Conservation (phyloP, 2,888 invertebrate species). For the Rhynchonema sp. region DNA sequence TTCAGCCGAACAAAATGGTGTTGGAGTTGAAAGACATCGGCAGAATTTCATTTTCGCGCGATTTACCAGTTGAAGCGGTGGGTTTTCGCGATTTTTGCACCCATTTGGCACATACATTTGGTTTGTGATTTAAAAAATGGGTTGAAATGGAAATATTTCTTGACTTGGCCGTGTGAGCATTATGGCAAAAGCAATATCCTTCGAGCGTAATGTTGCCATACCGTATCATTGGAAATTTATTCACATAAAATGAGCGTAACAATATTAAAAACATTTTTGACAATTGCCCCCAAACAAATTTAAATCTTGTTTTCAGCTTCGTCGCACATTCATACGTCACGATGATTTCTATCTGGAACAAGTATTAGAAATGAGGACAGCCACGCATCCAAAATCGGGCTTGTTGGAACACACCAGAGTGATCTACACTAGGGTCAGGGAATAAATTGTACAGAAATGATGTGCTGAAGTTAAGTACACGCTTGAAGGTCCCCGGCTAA, state of each 20-base stretch:
- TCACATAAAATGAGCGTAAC: no score
- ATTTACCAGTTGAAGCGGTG: conserved; percentile 28
- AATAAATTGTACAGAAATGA: no score
- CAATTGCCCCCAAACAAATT: no score
- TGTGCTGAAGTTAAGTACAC: no score
- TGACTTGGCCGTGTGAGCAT: no score
- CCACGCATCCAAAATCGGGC: conserved; percentile 25
- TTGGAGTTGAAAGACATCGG: conserved; percentile 27
- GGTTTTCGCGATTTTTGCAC: conserved; percentile 16
- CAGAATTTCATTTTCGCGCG: conserved; percentile 26
- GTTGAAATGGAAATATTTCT: no score
- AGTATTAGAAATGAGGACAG: conserved; percentile 25
- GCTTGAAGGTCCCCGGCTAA: no score
- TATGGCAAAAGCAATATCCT: no score
- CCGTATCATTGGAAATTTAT: no score
- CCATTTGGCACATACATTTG: conserved; percentile 25
- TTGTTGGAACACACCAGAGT: conserved; percentile 27
- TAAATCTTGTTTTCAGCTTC: conserved; percentile 21
- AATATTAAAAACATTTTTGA: no score
- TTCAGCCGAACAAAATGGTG: conserved; percentile 18
- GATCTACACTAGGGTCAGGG: conserved; percentile 13
- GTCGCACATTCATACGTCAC: conserved; percentile 25
- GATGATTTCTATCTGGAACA: conserved; percentile 27
- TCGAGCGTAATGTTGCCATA: no score
- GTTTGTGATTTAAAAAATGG: no score